Evolutionary conservation across 2,888 invertebrate genomes (phyloP).

Genomic region (Elegia similella): DNA sequence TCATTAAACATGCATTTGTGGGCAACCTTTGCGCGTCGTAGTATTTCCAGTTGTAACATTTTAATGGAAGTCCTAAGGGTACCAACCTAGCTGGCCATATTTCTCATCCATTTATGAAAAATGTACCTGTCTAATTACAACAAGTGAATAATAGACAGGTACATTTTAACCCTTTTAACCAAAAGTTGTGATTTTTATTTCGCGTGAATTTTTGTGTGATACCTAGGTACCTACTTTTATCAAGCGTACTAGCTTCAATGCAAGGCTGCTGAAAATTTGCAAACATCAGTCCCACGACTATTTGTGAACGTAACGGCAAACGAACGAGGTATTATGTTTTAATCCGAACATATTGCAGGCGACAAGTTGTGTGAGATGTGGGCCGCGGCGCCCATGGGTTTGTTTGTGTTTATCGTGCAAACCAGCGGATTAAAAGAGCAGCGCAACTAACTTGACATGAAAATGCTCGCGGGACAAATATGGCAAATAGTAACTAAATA

Average conservation of each 20-base stretch:
- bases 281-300: conserved; percentile 25
- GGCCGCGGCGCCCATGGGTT: conserved; percentile 36
- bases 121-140: neutral
- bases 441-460: conserved; percentile 32
- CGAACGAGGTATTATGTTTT: conserved; percentile 61
- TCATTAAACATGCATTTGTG: conserved; percentile 23
- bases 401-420: conserved; percentile 48
- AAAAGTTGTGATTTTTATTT: too few species aligned
- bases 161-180: too few species aligned
- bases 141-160: too few species aligned
- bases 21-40: conserved; percentile 14
- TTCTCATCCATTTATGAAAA: neutral
- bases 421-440: conserved; percentile 42
- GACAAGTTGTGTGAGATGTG: conserved; percentile 51
- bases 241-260: neutral
- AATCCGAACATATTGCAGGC: conserved; percentile 75
- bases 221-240: too few species aligned
- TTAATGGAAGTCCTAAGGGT: conserved; percentile 7
- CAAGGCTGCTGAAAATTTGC: conserved; percentile 12
- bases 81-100: neutral
- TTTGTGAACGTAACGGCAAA: conserved; percentile 33
- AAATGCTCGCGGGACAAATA: conserved; percentile 32
- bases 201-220: neutral
- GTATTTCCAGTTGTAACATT: conserved; percentile 6
- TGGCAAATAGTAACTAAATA: conserved; percentile 3